Percentiles rank a stretch among this genome's conserved stretches.
Evolutionary conservation across 2,888 invertebrate species (phyloP).

Genomic region (Drosophila merina): DNA sequence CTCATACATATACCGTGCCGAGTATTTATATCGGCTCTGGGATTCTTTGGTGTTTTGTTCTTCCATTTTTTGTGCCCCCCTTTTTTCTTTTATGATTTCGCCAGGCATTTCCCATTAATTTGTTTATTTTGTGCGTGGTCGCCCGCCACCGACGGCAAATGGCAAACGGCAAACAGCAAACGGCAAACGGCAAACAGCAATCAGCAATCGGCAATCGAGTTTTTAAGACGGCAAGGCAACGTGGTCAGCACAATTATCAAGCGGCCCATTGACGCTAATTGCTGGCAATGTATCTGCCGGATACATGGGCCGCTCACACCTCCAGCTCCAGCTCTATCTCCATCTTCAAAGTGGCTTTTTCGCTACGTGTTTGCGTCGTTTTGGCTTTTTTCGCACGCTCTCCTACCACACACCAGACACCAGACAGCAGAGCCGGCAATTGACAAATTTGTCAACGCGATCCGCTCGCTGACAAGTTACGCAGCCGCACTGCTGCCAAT

Average conservation of each 20-base stretch:
- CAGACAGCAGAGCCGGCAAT: constrained; percentile 48
- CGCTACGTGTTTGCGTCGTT: constrained; percentile 29
- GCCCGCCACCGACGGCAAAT: constrained; percentile 69
- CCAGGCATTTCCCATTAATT: constrained; percentile 75
- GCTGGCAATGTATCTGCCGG: constrained; percentile 64
- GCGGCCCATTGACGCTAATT: constrained; percentile 65
- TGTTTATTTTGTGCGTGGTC: constrained; percentile 64
- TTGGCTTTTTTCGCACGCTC: constrained; percentile 65
- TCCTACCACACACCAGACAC: neutral
- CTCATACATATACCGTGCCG: constrained; percentile 38
- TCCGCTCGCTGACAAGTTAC: constrained; percentile 64
- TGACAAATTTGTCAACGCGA: constrained; percentile 58
- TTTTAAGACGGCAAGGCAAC: constrained; percentile 60
- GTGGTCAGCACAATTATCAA: constrained; percentile 68
- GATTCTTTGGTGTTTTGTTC: constrained; percentile 15
- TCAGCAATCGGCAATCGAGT: constrained; percentile 60
- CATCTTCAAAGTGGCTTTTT: constrained; percentile 20
- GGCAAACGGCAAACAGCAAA: constrained; percentile 73
- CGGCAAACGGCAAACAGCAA: constrained; percentile 73
- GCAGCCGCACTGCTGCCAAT: constrained; percentile 71
- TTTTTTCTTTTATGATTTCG: constrained; percentile 53
- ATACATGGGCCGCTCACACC: constrained; percentile 30
- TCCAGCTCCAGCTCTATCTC: constrained; percentile 6
- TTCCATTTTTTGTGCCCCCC: constrained; percentile 24
- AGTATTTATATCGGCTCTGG: constrained; percentile 13